Evolutionary conservation across 2,113 vertebrate species (phyloP).

Genomic region (Tringa solitaria): DNA sequence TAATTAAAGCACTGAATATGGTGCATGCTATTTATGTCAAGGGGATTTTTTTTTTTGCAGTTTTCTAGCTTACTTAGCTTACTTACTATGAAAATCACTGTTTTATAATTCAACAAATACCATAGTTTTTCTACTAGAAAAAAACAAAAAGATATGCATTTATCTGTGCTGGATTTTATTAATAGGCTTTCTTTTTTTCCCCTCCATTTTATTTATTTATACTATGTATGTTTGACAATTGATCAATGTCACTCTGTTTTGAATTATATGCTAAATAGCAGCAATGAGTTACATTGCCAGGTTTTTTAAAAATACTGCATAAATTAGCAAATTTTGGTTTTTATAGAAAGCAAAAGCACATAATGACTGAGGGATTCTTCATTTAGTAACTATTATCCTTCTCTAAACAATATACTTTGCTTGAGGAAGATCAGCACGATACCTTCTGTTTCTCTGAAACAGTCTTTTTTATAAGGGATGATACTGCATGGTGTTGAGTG

Average conservation of each 20-base stretch:
- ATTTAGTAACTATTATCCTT: not conserved
- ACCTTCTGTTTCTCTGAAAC: not conserved
- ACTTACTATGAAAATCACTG: not conserved
- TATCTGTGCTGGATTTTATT: not conserved
- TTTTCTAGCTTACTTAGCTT: not conserved
- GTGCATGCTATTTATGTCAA: not conserved
- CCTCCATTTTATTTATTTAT: not conserved
- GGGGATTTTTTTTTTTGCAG: not conserved
- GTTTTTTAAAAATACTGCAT: not conserved
- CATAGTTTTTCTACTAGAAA: not conserved
- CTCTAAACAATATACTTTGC: not conserved
- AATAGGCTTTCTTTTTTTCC: not conserved
- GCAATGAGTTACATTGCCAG: not conserved
- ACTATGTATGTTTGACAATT: not conserved
- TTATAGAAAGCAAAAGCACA: not conserved
- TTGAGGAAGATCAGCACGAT: not conserved
- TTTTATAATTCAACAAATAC: not conserved
- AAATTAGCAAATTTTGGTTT: not conserved
- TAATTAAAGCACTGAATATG: not conserved
- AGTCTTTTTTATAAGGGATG: not conserved
- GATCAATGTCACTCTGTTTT: not conserved
- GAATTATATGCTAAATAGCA: not conserved
- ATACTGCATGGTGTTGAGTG: not conserved
- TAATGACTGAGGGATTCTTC: not conserved
- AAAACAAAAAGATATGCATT: not conserved